These are phyloP conservation scores for Anabacerthia variegaticeps DNA, from an alignment of 2,797 vertebrate species.

Conservation along the genomic window DNA sequence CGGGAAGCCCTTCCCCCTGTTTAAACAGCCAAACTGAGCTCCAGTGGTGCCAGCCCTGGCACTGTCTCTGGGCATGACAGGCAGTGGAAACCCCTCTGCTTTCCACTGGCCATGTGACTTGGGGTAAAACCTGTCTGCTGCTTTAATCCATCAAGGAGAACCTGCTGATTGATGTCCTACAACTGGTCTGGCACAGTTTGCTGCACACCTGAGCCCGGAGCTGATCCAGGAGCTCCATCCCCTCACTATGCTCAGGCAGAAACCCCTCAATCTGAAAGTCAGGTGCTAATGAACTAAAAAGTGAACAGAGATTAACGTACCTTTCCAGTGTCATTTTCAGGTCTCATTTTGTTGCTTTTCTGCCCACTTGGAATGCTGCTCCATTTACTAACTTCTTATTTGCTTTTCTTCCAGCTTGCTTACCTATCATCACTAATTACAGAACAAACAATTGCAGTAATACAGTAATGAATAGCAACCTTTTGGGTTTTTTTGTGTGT, in stretches of 20 bases:
- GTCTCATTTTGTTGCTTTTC: slow-evolving; percentile 67
- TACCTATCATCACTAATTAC: slow-evolving; percentile 65
- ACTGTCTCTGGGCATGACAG: background rate
- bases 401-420: slow-evolving; percentile 68
- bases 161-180: background rate
- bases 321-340: slow-evolving; percentile 52
- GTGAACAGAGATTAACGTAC: slow-evolving; percentile 8
- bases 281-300: slow-evolving; percentile 34
- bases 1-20: background rate
- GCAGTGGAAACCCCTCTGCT: background rate
- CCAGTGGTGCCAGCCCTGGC: background rate
- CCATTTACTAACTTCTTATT: slow-evolving; percentile 69
- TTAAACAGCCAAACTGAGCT: slow-evolving; percentile 12
- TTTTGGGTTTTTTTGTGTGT: slow-evolving; percentile 53
- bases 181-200: background rate
- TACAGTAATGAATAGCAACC: slow-evolving; percentile 63
- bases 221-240: background rate
- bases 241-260: background rate
- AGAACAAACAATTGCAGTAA: slow-evolving; percentile 75
- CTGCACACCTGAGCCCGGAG: background rate
- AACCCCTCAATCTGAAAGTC: background rate
- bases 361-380: slow-evolving; percentile 63
- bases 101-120: background rate
- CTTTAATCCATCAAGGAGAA: background rate
- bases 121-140: background rate